These are phyloP conservation scores for Parazoanthus atlanticus DNA, from an alignment of 92 coral and sea anemone genomes.

Conservation along the genomic window DNA sequence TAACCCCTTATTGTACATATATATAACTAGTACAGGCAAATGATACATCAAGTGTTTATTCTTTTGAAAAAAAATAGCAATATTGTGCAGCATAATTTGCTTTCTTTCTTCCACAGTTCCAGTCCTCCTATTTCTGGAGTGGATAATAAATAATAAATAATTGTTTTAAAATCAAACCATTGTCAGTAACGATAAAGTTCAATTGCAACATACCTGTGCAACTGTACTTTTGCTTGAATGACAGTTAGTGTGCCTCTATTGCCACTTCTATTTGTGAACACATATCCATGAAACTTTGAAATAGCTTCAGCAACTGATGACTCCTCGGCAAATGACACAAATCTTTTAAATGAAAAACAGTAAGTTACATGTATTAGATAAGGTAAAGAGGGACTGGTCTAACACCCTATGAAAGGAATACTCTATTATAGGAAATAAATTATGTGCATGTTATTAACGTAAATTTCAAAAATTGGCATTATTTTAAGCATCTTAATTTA, in stretches of 20 bases:
- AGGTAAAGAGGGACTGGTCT: not conserved
- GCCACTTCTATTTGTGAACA: not conserved
- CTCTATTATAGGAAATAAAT: no score
- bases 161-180: not conserved
- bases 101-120: no score
- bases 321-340: slow-evolving; percentile 33
- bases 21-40: no score
- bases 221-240: not conserved
- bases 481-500: no score
- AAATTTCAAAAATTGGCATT: no score
- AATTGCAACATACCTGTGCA: not conserved
- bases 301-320: slow-evolving; percentile 4
- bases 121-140: not conserved
- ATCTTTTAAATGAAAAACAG: slow-evolving; percentile 5
- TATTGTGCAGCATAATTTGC: no score
- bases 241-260: not conserved
- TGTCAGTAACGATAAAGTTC: not conserved
- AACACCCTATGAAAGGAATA: not conserved
- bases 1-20: no score
- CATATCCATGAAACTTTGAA: not conserved
- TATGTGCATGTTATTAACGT: no score
- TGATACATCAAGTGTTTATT: no score
- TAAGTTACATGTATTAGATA: not conserved
- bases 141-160: no score
- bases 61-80: no score